Conservation (phyloP, 2,888 invertebrate genomes). For the Xestobium rufovillosum region DNA sequence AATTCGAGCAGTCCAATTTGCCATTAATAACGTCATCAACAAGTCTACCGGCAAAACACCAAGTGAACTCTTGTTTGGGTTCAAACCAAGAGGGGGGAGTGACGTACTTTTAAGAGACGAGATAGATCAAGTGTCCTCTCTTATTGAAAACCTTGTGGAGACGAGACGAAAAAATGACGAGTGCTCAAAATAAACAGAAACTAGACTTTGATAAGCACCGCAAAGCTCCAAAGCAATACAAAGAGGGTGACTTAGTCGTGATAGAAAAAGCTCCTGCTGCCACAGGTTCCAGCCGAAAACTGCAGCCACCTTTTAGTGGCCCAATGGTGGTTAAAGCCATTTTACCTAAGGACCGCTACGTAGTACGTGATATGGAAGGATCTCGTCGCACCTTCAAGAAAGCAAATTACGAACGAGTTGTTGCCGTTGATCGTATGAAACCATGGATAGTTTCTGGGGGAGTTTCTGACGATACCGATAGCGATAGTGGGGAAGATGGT, state of each 20-base stretch:
- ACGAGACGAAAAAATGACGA: conserved; percentile 6
- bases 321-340: conserved; percentile 19
- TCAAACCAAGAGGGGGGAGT: conserved; percentile 14
- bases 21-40: no score
- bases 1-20: no score
- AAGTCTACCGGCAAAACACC: no score
- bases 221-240: conserved; percentile 11
- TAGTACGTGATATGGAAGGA: conserved; percentile 17
- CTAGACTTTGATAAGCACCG: conserved; percentile 14
- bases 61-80: conserved; percentile 21
- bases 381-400: no score
- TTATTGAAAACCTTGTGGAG: conserved; percentile 13
- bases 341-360: conserved; percentile 20
- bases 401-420: no score
- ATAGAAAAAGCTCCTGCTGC: conserved; percentile 16
- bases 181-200: conserved; percentile 16
- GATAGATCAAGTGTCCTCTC: conserved; percentile 14
- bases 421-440: no score
- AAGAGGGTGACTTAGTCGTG: conserved; percentile 19
- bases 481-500: no score
- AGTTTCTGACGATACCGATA: no score
- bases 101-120: conserved; percentile 18
- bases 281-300: conserved; percentile 17
- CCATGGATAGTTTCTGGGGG: no score
- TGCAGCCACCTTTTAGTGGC: conserved; percentile 17